These are phyloP conservation scores for Lacerta bilineata DNA, from an alignment of 2,797 vertebrate species.

Conservation along the genomic window DNA sequence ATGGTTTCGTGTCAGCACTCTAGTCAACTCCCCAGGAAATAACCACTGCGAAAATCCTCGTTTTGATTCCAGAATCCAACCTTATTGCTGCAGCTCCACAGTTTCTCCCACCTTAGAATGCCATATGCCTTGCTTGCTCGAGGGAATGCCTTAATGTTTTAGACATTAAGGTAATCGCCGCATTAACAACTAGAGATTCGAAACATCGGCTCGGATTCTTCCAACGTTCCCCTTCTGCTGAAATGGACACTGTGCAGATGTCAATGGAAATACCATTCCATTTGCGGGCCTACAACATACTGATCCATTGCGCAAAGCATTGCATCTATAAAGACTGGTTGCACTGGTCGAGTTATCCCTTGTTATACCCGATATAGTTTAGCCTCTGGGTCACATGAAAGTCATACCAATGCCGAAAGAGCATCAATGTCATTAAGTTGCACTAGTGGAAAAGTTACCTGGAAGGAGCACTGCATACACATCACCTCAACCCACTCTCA, in stretches of 20 bases:
- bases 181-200: conserved; percentile 12
- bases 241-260: background rate
- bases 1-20: conserved; percentile 36
- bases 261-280: conserved; percentile 19
- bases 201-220: background rate
- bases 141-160: background rate
- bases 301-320: background rate
- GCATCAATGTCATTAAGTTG: background rate
- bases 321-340: background rate
- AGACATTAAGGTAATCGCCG: conserved; percentile 4
- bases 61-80: conserved; percentile 5
- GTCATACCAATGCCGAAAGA: background rate
- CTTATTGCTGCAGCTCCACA: conserved; percentile 3
- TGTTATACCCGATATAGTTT: background rate
- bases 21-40: conserved; percentile 43
- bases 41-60: conserved; percentile 1
- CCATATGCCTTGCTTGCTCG: background rate
- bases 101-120: background rate
- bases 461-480: background rate
- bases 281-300: background rate
- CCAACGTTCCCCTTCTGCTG: conserved; percentile 19
- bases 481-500: background rate
- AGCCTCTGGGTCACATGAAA: background rate
- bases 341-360: background rate
- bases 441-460: background rate